Conservation (phyloP, 2,113 vertebrate species). For the Onychostoma macrolepis region DNA sequence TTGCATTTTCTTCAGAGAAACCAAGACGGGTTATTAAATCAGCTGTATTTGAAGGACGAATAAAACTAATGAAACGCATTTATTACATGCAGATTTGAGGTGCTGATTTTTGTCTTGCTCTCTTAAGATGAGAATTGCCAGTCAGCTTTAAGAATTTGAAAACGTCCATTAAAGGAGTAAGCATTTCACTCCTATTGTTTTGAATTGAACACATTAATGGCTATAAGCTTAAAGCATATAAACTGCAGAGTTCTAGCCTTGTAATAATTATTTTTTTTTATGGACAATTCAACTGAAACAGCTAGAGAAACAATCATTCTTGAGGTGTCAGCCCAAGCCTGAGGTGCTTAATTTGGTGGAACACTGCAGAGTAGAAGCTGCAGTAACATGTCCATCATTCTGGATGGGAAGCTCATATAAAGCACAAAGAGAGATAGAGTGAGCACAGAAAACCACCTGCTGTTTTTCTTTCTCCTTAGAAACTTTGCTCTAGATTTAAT, state of each 20-base stretch:
- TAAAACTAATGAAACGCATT: not conserved
- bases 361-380: conserved; percentile 29
- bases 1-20: not conserved
- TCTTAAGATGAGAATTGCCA: not conserved
- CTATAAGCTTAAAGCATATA: not conserved
- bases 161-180: not conserved
- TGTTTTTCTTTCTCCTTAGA: conserved; percentile 27
- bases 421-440: not conserved
- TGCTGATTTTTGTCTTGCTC: not conserved
- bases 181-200: not conserved
- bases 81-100: not conserved
- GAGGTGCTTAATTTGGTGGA: conserved; percentile 41
- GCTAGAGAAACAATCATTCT: not conserved
- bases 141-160: not conserved
- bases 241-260: not conserved
- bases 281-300: not conserved
- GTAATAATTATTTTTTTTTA: not conserved
- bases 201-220: not conserved
- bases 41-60: not conserved
- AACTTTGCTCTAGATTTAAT: conserved; percentile 18
- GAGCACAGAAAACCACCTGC: not conserved
- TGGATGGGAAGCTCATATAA: not conserved
- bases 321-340: not conserved
- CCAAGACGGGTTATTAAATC: not conserved
- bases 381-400: conserved; percentile 33